Conservation (phyloP, 92 coral and sea anemone genomes). For the Parazoanthus atlanticus region DNA sequence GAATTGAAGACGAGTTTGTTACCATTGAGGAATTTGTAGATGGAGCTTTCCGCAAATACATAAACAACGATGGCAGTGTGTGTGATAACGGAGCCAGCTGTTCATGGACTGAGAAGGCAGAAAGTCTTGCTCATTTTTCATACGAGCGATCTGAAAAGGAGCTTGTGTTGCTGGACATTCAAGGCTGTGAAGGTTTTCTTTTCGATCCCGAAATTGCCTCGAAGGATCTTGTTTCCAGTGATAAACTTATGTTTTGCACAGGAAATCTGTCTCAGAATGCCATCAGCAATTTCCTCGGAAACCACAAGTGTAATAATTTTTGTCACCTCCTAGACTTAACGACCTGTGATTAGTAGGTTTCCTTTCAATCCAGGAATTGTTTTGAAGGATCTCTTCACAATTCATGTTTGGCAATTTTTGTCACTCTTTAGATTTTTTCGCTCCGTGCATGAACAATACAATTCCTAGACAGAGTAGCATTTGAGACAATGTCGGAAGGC, state of each 20-base stretch:
- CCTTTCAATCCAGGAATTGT: conserved; percentile 12
- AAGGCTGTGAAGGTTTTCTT: background rate
- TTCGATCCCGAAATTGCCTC: conserved; percentile 7
- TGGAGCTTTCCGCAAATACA: conserved; percentile 20
- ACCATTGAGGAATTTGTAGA: conserved; percentile 7
- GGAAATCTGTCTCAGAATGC: conserved; percentile 20
- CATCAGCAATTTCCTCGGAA: background rate
- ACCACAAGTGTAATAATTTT: conserved; percentile 21
- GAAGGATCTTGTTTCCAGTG: background rate
- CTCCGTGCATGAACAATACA: conserved; percentile 12
- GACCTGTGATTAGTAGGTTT: conserved; percentile 6
- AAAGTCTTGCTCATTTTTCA: conserved; percentile 12
- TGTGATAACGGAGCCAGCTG: conserved; percentile 17
- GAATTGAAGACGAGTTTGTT: conserved; percentile 25
- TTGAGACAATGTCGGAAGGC: conserved; percentile 7
- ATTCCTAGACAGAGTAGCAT: conserved; percentile 17
- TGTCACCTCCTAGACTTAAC: conserved; percentile 7
- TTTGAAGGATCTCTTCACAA: background rate
- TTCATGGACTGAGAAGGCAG: conserved; percentile 19
- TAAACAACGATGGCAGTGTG: conserved; percentile 26
- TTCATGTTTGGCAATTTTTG: conserved; percentile 9
- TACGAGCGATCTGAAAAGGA: background rate
- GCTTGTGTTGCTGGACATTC: conserved; percentile 4
- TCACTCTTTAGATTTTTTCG: background rate
- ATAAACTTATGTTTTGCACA: conserved; percentile 5